Percentiles rank a stretch among this genome's conserved stretches.
These are phyloP conservation scores for Trissoscelio sp. DNA, from an alignment of 2,888 invertebrate species.

Conservation along the genomic window DNA sequence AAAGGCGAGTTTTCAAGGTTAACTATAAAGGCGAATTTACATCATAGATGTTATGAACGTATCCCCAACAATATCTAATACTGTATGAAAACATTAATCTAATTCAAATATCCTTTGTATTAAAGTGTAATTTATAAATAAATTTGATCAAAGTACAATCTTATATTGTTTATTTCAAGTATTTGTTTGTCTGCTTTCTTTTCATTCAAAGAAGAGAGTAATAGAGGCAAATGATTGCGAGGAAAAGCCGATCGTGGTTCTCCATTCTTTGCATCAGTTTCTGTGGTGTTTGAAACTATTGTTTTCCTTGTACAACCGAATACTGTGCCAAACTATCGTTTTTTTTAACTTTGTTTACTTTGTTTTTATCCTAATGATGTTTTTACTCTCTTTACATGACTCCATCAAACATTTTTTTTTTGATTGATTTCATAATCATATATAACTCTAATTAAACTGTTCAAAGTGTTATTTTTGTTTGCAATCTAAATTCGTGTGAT, in stretches of 20 bases:
- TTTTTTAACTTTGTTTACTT: neutral
- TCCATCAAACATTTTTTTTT: neutral
- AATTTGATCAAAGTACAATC: too few species aligned
- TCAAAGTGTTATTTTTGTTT: neutral
- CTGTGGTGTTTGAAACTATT: conserved; percentile 25
- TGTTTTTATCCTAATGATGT: neutral
- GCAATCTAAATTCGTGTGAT: neutral
- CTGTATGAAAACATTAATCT: too few species aligned
- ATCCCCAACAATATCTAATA: too few species aligned
- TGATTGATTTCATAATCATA: neutral
- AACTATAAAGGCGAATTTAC: too few species aligned
- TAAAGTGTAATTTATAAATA: too few species aligned
- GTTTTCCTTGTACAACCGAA: conserved; percentile 6
- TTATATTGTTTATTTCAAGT: conserved; percentile 10
- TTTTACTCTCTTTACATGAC: neutral
- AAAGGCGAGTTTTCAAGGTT: too few species aligned
- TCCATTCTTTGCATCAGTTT: conserved; percentile 19
- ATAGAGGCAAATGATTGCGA: conserved; percentile 10
- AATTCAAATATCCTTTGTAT: too few species aligned
- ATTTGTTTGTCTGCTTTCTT: neutral
- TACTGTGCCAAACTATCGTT: neutral
- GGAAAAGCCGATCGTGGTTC: conserved; percentile 6
- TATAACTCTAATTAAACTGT: too few species aligned
- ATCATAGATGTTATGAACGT: too few species aligned
- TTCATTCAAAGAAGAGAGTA: conserved; percentile 4